Evolutionary conservation across 2,888 invertebrate genomes (phyloP), one percentile per base, ranked within the genome.

Genomic region (Parthenolecanium corni): DNA sequence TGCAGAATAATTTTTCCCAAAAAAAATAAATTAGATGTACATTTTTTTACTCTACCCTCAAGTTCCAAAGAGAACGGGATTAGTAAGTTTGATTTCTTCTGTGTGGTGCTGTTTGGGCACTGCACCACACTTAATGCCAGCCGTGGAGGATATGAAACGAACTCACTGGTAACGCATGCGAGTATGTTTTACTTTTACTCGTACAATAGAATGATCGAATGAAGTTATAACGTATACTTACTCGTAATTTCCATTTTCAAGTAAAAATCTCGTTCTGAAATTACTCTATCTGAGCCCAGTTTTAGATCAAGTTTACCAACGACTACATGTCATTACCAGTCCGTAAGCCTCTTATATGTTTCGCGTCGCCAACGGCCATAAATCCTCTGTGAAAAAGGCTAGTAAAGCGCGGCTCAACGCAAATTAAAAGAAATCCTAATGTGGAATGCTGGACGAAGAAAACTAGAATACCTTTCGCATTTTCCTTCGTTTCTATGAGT

Each of bases 331-430:
- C 57, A 57, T 57, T 57, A 46, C 46, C 25, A 46, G 57, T 46
- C 57, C 21, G 57, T 57, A 46, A n/a, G n/a, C 44, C 44, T 57
- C 46, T 57, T 57, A 25, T 46, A 57, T 47, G 44, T 46, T 57
- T 57, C 46, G 57, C 57, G 57, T 57, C 56, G 56, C 56, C 44
- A 56, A 56, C 44, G 56, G 56, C 56, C 57, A 57, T 57, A 57
- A 57, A 57, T 57, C 57, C 46, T 57, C 31, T 31, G 57, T 46
- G 57, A 46, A 57, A 57, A 57, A 31, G 9, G 9, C 31, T 57
- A 46, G 46, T 57, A 46, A 57, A 57, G 46, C 44, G 57, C 57
- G 57, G 57, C 25, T 44, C 46, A 46, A 57, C 57, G 57, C 57
- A 57, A 57, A 57, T 57, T 57, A 57, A 57, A 57, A 57, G 57